These are phyloP conservation scores for Xenus cinereus DNA, from an alignment of 2,113 vertebrate genomes.

Conservation along the genomic window DNA sequence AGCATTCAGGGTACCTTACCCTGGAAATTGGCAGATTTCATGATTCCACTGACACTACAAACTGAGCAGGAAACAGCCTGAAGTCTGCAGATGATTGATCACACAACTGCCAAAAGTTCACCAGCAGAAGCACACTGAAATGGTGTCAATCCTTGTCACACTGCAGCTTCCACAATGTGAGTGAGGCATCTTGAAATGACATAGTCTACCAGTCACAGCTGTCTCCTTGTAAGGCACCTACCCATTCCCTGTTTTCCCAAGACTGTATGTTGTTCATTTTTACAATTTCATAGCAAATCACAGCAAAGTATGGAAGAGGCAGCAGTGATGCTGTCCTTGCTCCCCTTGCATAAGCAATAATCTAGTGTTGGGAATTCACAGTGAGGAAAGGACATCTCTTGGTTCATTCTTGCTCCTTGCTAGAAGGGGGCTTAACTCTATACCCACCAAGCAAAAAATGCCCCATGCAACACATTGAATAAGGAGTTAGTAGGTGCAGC, in stretches of 20 bases:
- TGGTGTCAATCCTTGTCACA: fast-evolving
- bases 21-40: neutral
- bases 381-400: neutral
- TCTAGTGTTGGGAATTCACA: neutral
- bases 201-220: neutral
- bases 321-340: neutral
- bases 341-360: neutral
- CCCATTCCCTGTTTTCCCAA: neutral
- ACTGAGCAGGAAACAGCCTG: neutral
- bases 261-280: neutral
- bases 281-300: fast-evolving
- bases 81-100: neutral
- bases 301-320: neutral
- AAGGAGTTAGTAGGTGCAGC: neutral
- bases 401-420: neutral
- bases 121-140: neutral
- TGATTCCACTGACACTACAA: neutral
- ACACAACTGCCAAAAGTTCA: neutral
- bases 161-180: neutral
- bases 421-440: neutral
- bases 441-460: neutral
- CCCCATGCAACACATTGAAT: neutral
- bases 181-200: neutral
- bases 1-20: neutral
- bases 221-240: neutral